These are phyloP conservation scores for Thunnus thynnus DNA, from an alignment of 2,113 vertebrate species.

Conservation along the genomic window DNA sequence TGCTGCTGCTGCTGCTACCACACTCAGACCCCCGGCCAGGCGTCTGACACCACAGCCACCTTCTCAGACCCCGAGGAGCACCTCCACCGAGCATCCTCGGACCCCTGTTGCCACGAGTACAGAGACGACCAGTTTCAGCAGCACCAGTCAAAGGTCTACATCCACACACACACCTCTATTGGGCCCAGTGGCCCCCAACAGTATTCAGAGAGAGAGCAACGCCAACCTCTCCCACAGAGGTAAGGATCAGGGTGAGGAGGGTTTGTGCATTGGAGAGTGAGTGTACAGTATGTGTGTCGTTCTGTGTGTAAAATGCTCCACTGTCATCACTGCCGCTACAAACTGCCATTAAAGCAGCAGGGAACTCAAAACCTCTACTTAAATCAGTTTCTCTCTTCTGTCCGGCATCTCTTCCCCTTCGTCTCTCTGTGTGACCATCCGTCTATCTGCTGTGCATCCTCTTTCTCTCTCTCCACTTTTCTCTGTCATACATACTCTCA, in stretches of 20 bases:
- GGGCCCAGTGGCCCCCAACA: slow-evolving; percentile 69
- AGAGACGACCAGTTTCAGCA: slow-evolving; percentile 52
- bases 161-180: slow-evolving; percentile 69
- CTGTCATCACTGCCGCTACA: slow-evolving; percentile 17
- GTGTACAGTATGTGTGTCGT: slow-evolving; percentile 26
- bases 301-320: slow-evolving; percentile 7
- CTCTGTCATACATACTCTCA: neutral
- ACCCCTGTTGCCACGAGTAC: slow-evolving; percentile 50
- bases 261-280: neutral
- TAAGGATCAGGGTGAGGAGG: slow-evolving; percentile 78
- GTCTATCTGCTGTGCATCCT: slow-evolving; percentile 17
- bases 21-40: slow-evolving; percentile 39
- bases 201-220: slow-evolving; percentile 87
- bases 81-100: slow-evolving; percentile 41
- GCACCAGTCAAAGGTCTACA: slow-evolving; percentile 65
- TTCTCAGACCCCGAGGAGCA: slow-evolving; percentile 54
- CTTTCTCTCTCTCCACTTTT: neutral
- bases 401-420: slow-evolving; percentile 23
- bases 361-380: slow-evolving; percentile 52
- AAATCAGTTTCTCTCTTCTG: slow-evolving; percentile 35
- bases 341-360: slow-evolving; percentile 54
- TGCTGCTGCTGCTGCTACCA: slow-evolving; percentile 23
- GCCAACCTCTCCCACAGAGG: slow-evolving; percentile 94
- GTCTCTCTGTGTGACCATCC: slow-evolving; percentile 40
- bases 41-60: slow-evolving; percentile 1